Base-by-base conservation (phyloP, 2,797 vertebrate genomes). In the Mus caroli region DNA sequence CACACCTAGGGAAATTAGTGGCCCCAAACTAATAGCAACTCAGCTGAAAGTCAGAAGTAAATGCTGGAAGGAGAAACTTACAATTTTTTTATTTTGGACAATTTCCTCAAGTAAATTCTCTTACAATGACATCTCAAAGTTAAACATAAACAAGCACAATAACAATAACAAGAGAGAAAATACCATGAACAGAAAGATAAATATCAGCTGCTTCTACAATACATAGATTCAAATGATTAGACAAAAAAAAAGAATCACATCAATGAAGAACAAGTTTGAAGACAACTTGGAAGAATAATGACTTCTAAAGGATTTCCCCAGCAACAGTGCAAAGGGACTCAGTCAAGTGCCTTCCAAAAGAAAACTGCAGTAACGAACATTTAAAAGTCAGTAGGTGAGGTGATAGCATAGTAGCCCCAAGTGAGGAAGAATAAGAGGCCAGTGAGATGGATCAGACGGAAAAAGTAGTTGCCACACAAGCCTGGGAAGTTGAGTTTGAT, bases 81-180 rank as follows among this genome's bases (percentile, higher is more conserved):
- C 43, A 46, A 22, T 58, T 58, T 60, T 40, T 94, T 17, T 37
- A 76, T n/a, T 78, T 95, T 50, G 91, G 71, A 93, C 20, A 95
- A 93, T 96, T 82, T 90, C 50, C 37, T 73, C 46, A 77, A 94
- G 82, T 75, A 94, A 86, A 94, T 83, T 88, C 64, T 88, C 90
- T 67, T 89, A 54, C 19, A 17, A 56, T 40, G 58, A 83, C 19
- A 84, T 40, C 60, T 73, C 64, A 80, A 7, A 62, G 26, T 60
- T 79, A 69, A 79, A 77, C 5, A 93, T 69, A 92, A 95, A 31
- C 3, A 80, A 80, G 20, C 52, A 77, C 34, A 60, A 84, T 64
- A 93, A 24, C 13, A 10, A 62, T 64, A 93, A 28, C 13, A 10
- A 62, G 11, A 17, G 75, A 71, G 89, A 93, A 88, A 13, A 4